Conservation (phyloP, 2,113 vertebrate species). For the Numida meleagris region DNA sequence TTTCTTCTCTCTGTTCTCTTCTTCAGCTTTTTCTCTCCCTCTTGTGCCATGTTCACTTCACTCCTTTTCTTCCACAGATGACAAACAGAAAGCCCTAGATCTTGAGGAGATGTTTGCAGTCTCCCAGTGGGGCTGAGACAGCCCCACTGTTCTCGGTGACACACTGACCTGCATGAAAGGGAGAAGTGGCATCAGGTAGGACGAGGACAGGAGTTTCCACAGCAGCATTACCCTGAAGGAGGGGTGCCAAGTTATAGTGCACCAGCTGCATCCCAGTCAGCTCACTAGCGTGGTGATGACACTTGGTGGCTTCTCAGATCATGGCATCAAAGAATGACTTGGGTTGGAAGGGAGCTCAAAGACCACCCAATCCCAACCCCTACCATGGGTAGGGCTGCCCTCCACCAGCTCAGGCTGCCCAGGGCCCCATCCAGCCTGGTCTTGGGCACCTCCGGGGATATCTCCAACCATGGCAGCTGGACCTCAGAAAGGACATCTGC, state of each 20-base stretch:
- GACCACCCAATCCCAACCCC: too few relatives aligned
- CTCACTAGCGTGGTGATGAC: neutral
- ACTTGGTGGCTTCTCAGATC: neutral
- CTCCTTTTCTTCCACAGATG: constrained; percentile 24
- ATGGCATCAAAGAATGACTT: too few relatives aligned
- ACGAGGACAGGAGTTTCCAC: neutral
- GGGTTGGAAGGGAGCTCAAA: too few relatives aligned
- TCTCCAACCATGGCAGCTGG: neutral
- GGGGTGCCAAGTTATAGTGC: neutral
- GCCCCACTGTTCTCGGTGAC: neutral
- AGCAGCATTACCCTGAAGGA: neutral
- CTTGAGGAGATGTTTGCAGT: neutral
- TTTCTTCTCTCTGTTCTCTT: neutral
- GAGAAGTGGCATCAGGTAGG: neutral
- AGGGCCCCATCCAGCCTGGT: too few relatives aligned
- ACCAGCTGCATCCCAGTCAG: neutral
- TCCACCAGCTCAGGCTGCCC: too few relatives aligned
- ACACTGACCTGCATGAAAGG: neutral
- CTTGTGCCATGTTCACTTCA: neutral
- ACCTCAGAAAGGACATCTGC: neutral
- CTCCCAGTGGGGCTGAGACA: constrained; percentile 18
- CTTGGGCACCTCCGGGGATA: too few relatives aligned
- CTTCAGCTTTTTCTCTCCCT: neutral
- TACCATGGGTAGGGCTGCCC: too few relatives aligned
- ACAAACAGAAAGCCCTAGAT: constrained; percentile 38